Evolutionary conservation across 2,888 invertebrate species (phyloP).

Genomic region (Chrysolina haemoptera): DNA sequence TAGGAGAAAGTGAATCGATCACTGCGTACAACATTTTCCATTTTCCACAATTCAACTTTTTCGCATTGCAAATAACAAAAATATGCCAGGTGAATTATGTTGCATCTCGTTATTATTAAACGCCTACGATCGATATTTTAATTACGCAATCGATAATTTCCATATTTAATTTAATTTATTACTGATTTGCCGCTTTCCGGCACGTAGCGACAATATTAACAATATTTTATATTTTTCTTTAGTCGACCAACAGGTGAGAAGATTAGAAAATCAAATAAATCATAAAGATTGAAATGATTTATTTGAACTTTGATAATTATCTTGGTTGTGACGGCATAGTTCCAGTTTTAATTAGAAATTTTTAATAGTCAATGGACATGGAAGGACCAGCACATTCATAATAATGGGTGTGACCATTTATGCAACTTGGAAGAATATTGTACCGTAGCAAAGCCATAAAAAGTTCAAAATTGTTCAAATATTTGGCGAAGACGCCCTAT

Average conservation of each 20-base stretch:
- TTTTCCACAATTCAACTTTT: background rate
- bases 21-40: too few species aligned
- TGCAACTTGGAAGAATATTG: too few species aligned
- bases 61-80: background rate
- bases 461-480: too few species aligned
- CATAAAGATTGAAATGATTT: background rate
- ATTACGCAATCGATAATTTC: background rate
- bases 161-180: background rate
- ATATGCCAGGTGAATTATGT: background rate
- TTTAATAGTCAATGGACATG: background rate
- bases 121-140: slow-evolving; percentile 6
- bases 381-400: background rate
- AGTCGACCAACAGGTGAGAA: background rate
- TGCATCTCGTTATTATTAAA: background rate
- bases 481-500: too few species aligned
- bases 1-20: too few species aligned
- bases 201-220: background rate
- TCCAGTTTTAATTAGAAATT: background rate
- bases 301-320: background rate
- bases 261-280: slow-evolving; percentile 12
- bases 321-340: background rate
- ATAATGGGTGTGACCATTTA: too few species aligned
- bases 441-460: too few species aligned
- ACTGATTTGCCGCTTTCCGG: background rate
- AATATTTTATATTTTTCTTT: background rate